Percentiles rank a stretch among this genome's conserved stretches.
Conservation (phyloP, 2,888 invertebrate species). For the Clostera curtula region DNA sequence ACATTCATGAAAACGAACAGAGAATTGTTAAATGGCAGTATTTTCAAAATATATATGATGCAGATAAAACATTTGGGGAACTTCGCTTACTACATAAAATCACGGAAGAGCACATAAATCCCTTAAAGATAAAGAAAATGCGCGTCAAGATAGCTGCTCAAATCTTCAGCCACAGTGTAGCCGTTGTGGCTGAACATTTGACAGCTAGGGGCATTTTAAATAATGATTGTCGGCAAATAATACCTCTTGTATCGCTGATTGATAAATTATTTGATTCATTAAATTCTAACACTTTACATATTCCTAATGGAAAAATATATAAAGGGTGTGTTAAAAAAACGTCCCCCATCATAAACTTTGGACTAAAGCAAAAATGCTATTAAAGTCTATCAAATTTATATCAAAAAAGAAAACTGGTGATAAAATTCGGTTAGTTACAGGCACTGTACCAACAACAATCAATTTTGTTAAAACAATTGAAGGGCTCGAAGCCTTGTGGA, state of each 20-base stretch:
- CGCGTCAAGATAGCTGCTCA: neutral
- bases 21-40: neutral
- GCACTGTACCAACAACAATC: neutral
- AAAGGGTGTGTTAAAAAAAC: slow-evolving; percentile 4
- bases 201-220: slow-evolving; percentile 4
- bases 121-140: slow-evolving; percentile 4
- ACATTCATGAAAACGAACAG: slow-evolving; percentile 6
- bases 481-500: neutral
- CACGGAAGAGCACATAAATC: slow-evolving; percentile 4
- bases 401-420: neutral
- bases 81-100: neutral
- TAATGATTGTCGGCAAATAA: slow-evolving; percentile 2
- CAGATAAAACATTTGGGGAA: slow-evolving; percentile 4
- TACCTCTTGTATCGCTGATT: neutral
- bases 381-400: neutral
- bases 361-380: slow-evolving; percentile 5
- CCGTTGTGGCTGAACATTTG: slow-evolving; percentile 3
- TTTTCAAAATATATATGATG: neutral
- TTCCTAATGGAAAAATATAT: slow-evolving; percentile 7
- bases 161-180: slow-evolving; percentile 3
- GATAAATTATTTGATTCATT: slow-evolving; percentile 3
- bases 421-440: neutral
- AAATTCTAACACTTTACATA: slow-evolving; percentile 1
- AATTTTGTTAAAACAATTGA: neutral
- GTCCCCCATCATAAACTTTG: slow-evolving; percentile 5